These are phyloP conservation scores for Schrankia costaestrigalis DNA, from an alignment of 2,888 invertebrate species.

Conservation along the genomic window DNA sequence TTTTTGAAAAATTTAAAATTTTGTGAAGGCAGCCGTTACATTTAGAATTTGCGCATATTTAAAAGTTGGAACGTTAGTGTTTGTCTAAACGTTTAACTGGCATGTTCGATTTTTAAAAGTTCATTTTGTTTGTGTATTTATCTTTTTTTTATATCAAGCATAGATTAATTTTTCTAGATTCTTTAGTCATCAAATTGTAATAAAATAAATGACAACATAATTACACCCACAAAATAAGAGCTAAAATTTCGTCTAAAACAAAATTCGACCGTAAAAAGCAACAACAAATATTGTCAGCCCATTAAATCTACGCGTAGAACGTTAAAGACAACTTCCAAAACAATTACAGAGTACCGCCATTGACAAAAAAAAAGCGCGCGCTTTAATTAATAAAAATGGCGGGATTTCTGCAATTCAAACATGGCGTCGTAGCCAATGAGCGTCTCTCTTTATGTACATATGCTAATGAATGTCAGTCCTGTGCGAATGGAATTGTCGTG, in stretches of 20 bases:
- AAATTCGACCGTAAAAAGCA: too few relatives aligned
- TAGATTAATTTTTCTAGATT: too few relatives aligned
- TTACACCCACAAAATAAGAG: too few relatives aligned
- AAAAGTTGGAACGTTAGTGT: conserved; percentile 6
- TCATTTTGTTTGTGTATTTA: not conserved
- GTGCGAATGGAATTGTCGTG: conserved; percentile 77
- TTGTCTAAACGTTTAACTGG: conserved; percentile 4
- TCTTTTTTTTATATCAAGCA: not conserved
- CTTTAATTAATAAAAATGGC: conserved; percentile 76
- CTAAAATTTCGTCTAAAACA: too few relatives aligned
- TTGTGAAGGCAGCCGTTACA: conserved; percentile 10
- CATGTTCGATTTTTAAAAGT: conserved; percentile 6
- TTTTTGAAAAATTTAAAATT: conserved; percentile 22
- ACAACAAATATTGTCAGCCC: conserved; percentile 5
- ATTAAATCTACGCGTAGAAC: conserved; percentile 33
- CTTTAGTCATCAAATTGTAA: too few relatives aligned
- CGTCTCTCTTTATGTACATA: conserved; percentile 68
- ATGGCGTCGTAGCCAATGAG: conserved; percentile 59
- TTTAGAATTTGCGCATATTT: conserved; percentile 12
- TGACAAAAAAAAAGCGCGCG: conserved; percentile 23
- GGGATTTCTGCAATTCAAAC: conserved; percentile 63
- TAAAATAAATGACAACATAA: too few relatives aligned
- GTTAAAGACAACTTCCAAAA: conserved; percentile 53
- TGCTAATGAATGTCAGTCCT: conserved; percentile 76
- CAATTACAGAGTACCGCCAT: conserved; percentile 44